Evolutionary conservation across 2,888 invertebrate species (phyloP).

Genomic region (Cerastoderma edule): DNA sequence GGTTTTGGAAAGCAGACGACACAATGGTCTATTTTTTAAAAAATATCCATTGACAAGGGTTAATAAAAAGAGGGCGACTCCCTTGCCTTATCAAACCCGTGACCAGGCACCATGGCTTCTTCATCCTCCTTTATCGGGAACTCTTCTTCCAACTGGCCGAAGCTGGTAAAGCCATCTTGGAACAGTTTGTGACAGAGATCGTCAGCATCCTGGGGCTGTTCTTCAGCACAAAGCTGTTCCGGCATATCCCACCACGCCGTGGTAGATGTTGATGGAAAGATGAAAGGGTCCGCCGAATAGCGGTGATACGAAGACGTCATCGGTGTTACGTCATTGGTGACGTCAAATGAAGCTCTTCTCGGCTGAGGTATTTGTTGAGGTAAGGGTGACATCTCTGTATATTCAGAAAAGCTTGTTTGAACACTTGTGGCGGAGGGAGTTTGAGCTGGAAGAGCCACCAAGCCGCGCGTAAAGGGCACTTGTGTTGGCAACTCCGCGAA

Average conservation of each 20-base stretch:
- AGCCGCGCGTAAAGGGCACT: too few species aligned
- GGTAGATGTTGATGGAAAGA: not conserved
- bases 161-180: not conserved
- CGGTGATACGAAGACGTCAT: not conserved
- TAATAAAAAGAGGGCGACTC: constrained; percentile 13
- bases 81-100: not conserved
- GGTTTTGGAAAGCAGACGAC: too few species aligned
- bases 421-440: not conserved
- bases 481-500: too few species aligned
- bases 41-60: too few species aligned
- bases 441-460: too few species aligned
- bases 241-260: not conserved
- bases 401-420: not conserved
- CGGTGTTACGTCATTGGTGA: not conserved
- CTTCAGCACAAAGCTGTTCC: not conserved
- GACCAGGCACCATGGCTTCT: constrained; percentile 9
- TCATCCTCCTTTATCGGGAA: not conserved
- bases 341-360: not conserved
- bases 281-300: not conserved
- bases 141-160: not conserved
- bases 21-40: too few species aligned
- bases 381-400: not conserved
- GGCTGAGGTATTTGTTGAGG: not conserved
- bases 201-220: not conserved
- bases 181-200: not conserved